Percentiles rank a stretch among this genome's conserved stretches.
These are phyloP conservation scores for Pegoplata infirma DNA, from an alignment of 2,888 invertebrate genomes.

Conservation along the genomic window DNA sequence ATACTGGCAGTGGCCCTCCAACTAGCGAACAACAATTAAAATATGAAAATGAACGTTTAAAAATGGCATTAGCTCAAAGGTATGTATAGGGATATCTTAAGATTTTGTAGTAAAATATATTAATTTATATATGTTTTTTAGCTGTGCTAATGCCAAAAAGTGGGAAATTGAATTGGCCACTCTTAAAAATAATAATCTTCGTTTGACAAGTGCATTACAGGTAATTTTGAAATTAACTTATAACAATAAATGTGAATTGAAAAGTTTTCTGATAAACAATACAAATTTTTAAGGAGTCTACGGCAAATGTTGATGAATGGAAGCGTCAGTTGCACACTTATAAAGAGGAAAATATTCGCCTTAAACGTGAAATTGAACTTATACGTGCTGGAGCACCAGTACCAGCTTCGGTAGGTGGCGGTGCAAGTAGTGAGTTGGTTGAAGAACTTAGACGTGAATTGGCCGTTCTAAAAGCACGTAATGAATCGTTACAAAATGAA, in stretches of 20 bases:
- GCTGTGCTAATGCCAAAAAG: conserved; percentile 98
- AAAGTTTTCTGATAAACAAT: background rate
- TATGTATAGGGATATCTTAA: conserved; percentile 72
- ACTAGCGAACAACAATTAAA: conserved; percentile 89
- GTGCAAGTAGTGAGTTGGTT: conserved; percentile 83
- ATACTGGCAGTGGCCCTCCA: conserved; percentile 70
- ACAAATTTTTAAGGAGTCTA: conserved; percentile 82
- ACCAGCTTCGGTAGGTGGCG: conserved; percentile 71
- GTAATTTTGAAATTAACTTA: too few species aligned
- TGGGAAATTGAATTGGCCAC: conserved; percentile 98
- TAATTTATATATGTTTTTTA: conserved; percentile 76
- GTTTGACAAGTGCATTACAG: conserved; percentile 96
- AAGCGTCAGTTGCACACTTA: conserved; percentile 96
- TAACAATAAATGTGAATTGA: background rate
- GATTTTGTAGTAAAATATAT: background rate
- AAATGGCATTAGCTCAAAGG: conserved; percentile 97
- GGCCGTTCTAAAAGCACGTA: conserved; percentile 86
- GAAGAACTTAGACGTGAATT: conserved; percentile 88
- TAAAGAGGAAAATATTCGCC: conserved; percentile 92
- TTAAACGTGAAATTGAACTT: conserved; percentile 86
- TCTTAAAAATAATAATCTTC: conserved; percentile 96
- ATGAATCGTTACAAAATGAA: conserved; percentile 90
- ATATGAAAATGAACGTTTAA: conserved; percentile 97
- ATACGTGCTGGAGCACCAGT: conserved; percentile 81
- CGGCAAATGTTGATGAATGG: conserved; percentile 99